Percentiles rank a stretch among this genome's conserved stretches.
These are phyloP conservation scores for Gallirallus australis DNA, from an alignment of 2,797 vertebrate species.

Conservation along the genomic window DNA sequence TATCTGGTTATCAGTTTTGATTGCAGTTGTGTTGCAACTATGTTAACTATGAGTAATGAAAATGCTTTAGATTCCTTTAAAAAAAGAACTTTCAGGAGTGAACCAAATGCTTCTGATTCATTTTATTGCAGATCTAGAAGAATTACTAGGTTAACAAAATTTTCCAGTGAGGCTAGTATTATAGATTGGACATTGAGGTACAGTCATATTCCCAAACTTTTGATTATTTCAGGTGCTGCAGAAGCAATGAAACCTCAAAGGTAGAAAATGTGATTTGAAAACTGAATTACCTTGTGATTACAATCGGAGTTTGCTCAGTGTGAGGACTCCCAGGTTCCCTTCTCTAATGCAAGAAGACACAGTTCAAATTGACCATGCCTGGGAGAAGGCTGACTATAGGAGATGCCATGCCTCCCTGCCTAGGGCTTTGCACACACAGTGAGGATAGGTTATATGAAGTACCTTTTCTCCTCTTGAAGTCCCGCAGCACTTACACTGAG, in stretches of 20 bases:
- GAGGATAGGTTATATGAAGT: neutral
- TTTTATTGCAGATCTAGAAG: neutral
- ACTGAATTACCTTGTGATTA: neutral
- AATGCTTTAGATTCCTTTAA: neutral
- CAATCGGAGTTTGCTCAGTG: neutral
- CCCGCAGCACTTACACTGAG: neutral
- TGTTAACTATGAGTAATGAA: neutral
- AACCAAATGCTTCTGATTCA: neutral
- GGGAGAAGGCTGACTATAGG: neutral
- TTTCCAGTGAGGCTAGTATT: neutral
- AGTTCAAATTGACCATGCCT: neutral
- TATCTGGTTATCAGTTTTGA: neutral
- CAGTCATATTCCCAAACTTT: neutral
- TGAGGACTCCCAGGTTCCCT: neutral
- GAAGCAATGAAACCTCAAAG: neutral
- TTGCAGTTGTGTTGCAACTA: neutral
- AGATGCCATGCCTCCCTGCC: neutral
- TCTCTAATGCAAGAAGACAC: neutral
- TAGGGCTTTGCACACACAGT: neutral
- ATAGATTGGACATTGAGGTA: neutral
- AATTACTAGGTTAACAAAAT: neutral
- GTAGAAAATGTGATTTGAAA: neutral
- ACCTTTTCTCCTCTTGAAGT: neutral
- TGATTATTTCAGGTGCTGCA: neutral
- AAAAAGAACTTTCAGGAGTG: neutral